phyloP scores from a whole-genome alignment of 2,797 vertebrate genomes.

The Phrynocephalus vlangalii region DNA sequence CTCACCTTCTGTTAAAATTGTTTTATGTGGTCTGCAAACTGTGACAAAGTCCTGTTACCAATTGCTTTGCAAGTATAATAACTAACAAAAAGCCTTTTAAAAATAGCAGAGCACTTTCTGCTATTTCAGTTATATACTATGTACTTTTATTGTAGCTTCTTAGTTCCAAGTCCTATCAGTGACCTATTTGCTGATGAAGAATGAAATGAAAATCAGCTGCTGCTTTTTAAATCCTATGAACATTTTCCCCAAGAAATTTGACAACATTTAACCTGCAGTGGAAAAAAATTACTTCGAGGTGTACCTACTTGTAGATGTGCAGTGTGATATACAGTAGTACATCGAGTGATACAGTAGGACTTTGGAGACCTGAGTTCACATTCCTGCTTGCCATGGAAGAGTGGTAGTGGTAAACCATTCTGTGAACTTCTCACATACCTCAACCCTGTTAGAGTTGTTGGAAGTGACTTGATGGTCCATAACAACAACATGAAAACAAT shows the following conservation, averaged over 20 bases:
- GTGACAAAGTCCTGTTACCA: slow-evolving; percentile 76
- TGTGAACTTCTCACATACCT: no score
- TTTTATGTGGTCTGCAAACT: slow-evolving; percentile 70
- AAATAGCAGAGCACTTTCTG: slow-evolving; percentile 58
- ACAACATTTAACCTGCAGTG: slow-evolving; percentile 12
- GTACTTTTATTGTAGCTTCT: slow-evolving; percentile 37
- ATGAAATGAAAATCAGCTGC: slow-evolving; percentile 50
- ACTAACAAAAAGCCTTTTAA: slow-evolving; percentile 62
- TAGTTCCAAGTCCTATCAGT: slow-evolving; percentile 48
- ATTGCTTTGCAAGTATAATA: slow-evolving; percentile 62
- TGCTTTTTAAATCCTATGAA: slow-evolving; percentile 50
- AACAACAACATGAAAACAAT: no score
- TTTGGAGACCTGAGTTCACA: no score
- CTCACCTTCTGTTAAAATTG: slow-evolving; percentile 68
- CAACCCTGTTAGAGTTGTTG: no score
- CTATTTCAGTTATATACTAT: slow-evolving; percentile 51
- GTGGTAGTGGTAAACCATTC: no score
- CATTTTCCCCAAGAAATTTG: slow-evolving; percentile 6
- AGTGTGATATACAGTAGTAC: no score
- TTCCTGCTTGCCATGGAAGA: no score
- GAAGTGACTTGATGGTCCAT: no score
- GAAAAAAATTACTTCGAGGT: slow-evolving; percentile 25
- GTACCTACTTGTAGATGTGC: slow-evolving; percentile 10
- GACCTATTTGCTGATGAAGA: slow-evolving; percentile 57
- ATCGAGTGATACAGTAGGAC: no score